phyloP scores from a whole-genome alignment of 2,888 invertebrate genomes.

The Hetaerina titia region DNA sequence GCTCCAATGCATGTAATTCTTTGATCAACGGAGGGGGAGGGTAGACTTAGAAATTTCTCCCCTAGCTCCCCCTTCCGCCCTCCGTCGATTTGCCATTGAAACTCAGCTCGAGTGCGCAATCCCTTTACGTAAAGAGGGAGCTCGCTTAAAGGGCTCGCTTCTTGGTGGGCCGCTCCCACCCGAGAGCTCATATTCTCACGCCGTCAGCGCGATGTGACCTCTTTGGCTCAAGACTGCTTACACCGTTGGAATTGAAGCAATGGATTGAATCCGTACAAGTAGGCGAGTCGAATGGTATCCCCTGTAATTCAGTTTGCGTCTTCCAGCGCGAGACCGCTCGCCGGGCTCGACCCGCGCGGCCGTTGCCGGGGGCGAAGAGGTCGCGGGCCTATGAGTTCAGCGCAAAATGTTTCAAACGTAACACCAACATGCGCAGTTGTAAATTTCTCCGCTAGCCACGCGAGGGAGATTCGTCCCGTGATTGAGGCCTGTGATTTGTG shows the following conservation, averaged over 20 bases:
- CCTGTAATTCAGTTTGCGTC: neutral
- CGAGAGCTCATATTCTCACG: neutral
- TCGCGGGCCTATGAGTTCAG: neutral
- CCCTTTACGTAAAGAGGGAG: neutral
- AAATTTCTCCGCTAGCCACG: neutral
- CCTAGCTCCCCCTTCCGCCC: neutral
- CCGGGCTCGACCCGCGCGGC: neutral
- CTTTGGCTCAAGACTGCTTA: conserved; percentile 30
- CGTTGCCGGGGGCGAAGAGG: neutral
- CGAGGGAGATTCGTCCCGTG: neutral
- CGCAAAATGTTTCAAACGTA: neutral
- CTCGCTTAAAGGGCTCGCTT: neutral
- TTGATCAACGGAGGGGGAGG: neutral
- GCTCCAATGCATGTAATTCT: neutral
- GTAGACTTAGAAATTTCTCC: neutral
- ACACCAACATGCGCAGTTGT: neutral
- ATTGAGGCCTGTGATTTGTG: neutral
- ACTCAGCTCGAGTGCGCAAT: neutral
- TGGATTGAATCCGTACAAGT: conserved; percentile 22
- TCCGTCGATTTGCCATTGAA: neutral
- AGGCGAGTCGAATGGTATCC: neutral
- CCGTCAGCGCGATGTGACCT: neutral
- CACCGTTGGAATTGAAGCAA: neutral
- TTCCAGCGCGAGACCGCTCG: too few species aligned
- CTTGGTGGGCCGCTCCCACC: neutral